phyloP scores from a whole-genome alignment of 2,888 invertebrate species.

The Cantharis nigra region DNA sequence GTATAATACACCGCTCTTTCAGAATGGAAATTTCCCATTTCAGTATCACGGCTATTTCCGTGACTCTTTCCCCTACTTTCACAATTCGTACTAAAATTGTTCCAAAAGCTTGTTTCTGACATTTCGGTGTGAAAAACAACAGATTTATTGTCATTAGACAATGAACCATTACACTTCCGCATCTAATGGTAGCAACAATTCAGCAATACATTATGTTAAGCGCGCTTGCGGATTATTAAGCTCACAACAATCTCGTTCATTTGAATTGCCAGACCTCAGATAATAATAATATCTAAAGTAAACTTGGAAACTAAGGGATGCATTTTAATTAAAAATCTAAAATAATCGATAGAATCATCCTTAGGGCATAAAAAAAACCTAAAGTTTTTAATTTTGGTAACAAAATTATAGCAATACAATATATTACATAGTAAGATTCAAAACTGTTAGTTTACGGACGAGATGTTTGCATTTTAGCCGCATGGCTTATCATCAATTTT shows the following conservation, averaged over 20 bases:
- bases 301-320: not conserved
- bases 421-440: not conserved
- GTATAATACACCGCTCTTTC: not conserved
- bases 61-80: not conserved
- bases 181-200: not conserved
- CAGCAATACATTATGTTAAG: not conserved
- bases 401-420: not conserved
- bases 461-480: not conserved
- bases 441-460: not conserved
- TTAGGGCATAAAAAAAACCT: not conserved
- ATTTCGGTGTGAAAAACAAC: not conserved
- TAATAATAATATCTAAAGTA: not conserved
- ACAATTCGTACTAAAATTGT: not conserved
- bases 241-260: not conserved
- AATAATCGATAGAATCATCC: not conserved
- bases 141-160: not conserved
- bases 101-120: not conserved
- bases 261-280: not conserved
- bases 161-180: not conserved
- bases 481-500: not conserved
- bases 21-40: not conserved
- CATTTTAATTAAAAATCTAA: not conserved
- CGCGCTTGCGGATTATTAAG: not conserved
- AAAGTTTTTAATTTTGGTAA: not conserved
- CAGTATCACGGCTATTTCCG: not conserved